These are phyloP conservation scores for Lasioglossum pauxillum DNA, from an alignment of 2,888 invertebrate species.

Conservation along the genomic window DNA sequence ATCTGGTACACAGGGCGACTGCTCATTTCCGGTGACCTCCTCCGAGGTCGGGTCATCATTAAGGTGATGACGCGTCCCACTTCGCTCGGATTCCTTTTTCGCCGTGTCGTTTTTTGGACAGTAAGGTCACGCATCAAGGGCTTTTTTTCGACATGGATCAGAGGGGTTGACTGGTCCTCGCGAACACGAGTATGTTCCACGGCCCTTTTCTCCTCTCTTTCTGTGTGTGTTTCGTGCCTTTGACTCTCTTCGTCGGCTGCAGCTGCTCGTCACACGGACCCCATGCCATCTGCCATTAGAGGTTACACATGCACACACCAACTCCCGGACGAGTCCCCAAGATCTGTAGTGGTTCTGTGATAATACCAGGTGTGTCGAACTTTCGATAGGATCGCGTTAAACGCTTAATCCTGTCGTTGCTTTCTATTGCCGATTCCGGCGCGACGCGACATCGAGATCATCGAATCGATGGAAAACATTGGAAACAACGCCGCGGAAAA, in stretches of 20 bases:
- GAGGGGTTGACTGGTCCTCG: constrained; percentile 55
- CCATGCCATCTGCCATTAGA: constrained; percentile 77
- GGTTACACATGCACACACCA: constrained; percentile 67
- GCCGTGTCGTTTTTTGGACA: constrained; percentile 49
- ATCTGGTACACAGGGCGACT: background rate
- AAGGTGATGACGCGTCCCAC: constrained; percentile 44
- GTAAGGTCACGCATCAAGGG: constrained; percentile 59
- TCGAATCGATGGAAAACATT: background rate
- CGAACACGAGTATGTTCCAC: constrained; percentile 37
- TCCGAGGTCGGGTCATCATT: constrained; percentile 42
- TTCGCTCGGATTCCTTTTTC: constrained; percentile 68
- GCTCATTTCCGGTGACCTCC: constrained; percentile 36
- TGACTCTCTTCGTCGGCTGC: constrained; percentile 56
- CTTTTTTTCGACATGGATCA: constrained; percentile 43
- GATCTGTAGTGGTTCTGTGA: constrained; percentile 66
- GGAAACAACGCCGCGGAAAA: background rate
- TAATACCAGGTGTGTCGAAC: constrained; percentile 64
- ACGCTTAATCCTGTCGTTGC: constrained; percentile 17
- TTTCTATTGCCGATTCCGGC: background rate
- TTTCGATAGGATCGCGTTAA: constrained; percentile 31
- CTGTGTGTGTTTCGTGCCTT: background rate
- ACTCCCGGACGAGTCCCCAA: constrained; percentile 62
- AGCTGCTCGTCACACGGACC: constrained; percentile 76
- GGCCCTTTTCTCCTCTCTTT: constrained; percentile 27
- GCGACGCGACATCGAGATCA: background rate